Base-by-base conservation (phyloP, 2,113 vertebrate species). In the Gavialis gangeticus region DNA sequence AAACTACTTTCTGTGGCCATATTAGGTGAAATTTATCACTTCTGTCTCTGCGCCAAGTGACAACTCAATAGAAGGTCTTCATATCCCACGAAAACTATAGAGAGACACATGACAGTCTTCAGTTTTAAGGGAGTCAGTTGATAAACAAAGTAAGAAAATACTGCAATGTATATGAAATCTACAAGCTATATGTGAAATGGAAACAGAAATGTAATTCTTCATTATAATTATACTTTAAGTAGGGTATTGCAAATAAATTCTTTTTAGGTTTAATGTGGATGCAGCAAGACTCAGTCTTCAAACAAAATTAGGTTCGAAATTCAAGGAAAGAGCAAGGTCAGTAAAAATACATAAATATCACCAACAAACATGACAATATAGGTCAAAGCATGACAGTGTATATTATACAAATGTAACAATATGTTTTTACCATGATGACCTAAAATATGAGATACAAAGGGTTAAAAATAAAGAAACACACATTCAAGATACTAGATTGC, bases 291-390 rank as follows among this genome's bases (percentile, higher is more conserved):
- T 75, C n/a, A n/a, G 60, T 77, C 18, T 75, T 71, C 58, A 16
- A 82, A 19, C 60, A 77, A 82, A 89, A 77, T 75, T 67, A 88
- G 67, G 55, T 89, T 71, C 79, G 54, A 66, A 57, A 66, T 89
- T 89, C 71, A 89, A 82, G 82, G 66, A 82, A 77, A 82, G 79
- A 77, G 82, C 54, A 82, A 82, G 82, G 62, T 82, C 71, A 76
- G 67, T 67, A 55, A 77, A 77, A 89, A 25, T 46, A 54, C 59
- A 66, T 60, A 83, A 83, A 89, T 77, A 37, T 64, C 34, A 21
- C 30, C 34, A 67, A 55, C 14, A 60, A 54, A 82, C 79, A 64
- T 28, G 25, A 28, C 25, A 64, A 64, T 15, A 10, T 16, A 28
- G 6, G 25, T 27, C 25, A 64, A 28, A 13, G 27, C 12, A 64